A percentile compares a stretch with the other conserved stretches of the same genome.
Conservation (phyloP, 2,888 invertebrate genomes). For the Cepaea hortensis region DNA sequence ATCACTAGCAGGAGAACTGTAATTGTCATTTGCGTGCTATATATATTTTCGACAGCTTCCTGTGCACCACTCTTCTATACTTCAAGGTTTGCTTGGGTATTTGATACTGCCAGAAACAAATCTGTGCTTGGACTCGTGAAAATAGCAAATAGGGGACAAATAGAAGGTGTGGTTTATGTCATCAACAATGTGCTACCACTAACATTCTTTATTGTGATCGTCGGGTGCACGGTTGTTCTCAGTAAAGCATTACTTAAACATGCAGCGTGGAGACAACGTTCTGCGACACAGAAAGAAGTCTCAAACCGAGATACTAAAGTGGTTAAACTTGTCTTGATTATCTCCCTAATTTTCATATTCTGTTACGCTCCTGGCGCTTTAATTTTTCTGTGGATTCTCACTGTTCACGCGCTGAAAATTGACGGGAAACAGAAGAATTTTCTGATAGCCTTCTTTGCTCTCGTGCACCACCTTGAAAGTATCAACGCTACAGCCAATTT, state of each 20-base stretch:
- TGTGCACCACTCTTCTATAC: neutral
- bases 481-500: neutral
- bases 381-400: neutral
- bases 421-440: too few species aligned
- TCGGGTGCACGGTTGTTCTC: neutral
- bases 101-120: neutral
- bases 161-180: neutral
- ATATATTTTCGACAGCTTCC: neutral
- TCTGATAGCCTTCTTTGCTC: too few species aligned
- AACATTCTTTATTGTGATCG: neutral
- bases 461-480: too few species aligned
- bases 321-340: neutral
- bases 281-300: neutral
- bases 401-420: neutral
- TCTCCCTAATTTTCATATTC: neutral
- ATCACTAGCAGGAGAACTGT: constrained; percentile 12
- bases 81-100: neutral
- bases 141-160: neutral
- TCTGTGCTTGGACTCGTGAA: neutral
- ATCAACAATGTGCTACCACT: neutral
- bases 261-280: neutral
- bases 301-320: neutral
- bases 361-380: neutral
- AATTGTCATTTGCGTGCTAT: neutral
- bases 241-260: neutral